Conservation (phyloP, 2,797 vertebrate genomes). For the Trematomus bernacchii region DNA sequence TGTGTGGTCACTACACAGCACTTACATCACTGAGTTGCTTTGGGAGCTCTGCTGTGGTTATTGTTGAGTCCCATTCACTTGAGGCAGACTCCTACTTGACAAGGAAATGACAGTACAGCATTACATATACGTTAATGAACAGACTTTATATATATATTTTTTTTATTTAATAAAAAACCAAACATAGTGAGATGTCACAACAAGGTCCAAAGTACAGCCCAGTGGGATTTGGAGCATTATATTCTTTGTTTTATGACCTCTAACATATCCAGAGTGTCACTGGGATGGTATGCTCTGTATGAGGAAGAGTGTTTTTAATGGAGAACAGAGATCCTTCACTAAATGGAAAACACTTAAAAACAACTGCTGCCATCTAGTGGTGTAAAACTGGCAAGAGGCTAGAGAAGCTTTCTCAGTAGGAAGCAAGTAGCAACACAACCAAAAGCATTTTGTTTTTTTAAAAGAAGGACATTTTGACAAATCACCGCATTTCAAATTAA, state of each 20-base stretch:
- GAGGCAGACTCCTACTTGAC: slow-evolving; percentile 42
- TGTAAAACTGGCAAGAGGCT: background rate
- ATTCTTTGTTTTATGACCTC: background rate
- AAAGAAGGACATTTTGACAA: no score
- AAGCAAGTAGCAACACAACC: background rate
- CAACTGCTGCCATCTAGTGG: slow-evolving; percentile 69
- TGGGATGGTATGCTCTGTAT: background rate
- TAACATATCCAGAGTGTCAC: background rate
- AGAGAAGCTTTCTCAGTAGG: no score
- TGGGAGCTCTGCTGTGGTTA: slow-evolving; percentile 74
- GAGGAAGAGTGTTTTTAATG: background rate
- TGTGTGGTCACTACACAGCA: slow-evolving; percentile 19
- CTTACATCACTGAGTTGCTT: slow-evolving; percentile 88
- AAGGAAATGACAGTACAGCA: slow-evolving; percentile 20
- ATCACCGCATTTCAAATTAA: no score
- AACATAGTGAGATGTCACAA: background rate
- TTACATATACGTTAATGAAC: slow-evolving; percentile 1
- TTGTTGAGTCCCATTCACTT: slow-evolving; percentile 35
- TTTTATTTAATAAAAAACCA: background rate
- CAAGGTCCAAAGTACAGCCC: background rate
- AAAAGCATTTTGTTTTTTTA: background rate
- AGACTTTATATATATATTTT: background rate
- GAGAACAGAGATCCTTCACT: background rate
- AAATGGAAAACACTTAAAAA: background rate
- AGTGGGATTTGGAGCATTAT: background rate